Conservation (phyloP, 2,888 invertebrate genomes). For the Athalia circularis region DNA sequence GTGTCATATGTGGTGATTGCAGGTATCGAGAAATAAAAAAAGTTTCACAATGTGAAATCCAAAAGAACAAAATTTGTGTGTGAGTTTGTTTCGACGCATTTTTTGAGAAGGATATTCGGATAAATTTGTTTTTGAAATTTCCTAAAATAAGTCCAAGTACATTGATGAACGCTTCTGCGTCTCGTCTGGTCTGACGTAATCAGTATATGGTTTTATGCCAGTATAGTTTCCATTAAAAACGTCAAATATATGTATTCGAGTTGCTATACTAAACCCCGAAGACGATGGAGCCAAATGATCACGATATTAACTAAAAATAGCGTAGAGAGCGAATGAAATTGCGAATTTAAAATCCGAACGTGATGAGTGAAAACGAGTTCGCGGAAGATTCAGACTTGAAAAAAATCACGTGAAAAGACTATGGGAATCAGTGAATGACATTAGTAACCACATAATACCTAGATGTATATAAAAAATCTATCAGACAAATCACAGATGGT, state of each 20-base stretch:
- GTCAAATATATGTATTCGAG: no score
- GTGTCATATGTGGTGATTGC: background rate
- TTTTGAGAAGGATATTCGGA: no score
- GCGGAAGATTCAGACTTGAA: background rate
- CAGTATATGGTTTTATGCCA: no score
- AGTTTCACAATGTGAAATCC: background rate
- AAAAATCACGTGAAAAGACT: background rate
- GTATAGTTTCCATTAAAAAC: no score
- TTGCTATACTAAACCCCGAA: no score
- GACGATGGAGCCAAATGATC: no score
- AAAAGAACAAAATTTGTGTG: background rate
- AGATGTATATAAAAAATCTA: constrained; percentile 10
- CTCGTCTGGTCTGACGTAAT: no score
- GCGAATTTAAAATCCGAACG: background rate
- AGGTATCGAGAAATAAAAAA: background rate
- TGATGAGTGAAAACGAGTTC: background rate
- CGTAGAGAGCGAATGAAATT: background rate
- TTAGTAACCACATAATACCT: background rate
- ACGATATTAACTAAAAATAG: no score
- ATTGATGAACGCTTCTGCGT: no score
- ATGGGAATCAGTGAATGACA: background rate
- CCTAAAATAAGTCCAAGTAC: no score
- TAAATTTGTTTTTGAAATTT: no score
- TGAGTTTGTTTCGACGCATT: no score
- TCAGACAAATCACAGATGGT: constrained; percentile 50